phyloP scores from a whole-genome alignment of 2,113 vertebrate species.

The Herpailurus yagouaroundi region DNA sequence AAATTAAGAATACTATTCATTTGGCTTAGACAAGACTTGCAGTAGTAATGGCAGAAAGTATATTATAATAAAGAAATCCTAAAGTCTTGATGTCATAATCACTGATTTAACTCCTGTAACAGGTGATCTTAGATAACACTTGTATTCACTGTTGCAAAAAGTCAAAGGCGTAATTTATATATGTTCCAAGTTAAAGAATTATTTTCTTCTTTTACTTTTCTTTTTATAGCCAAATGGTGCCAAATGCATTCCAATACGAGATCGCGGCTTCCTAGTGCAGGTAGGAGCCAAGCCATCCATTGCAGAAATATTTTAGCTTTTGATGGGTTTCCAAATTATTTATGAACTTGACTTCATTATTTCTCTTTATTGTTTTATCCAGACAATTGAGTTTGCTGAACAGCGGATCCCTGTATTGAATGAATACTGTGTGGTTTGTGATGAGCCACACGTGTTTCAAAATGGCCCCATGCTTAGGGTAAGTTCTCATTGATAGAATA shows the following conservation, averaged over 20 bases:
- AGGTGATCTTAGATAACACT: neutral
- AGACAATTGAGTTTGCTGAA: conserved; percentile 95
- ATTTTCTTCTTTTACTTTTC: conserved; percentile 73
- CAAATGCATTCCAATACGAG: conserved; percentile 90
- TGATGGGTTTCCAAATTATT: conserved; percentile 60
- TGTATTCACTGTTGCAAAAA: neutral
- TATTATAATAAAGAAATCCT: neutral
- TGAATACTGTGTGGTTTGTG: conserved; percentile 95
- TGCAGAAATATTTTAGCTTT: neutral
- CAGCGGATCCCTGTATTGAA: conserved; percentile 94
- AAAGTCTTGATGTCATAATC: neutral
- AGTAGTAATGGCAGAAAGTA: neutral
- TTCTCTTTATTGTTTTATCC: conserved; percentile 74
- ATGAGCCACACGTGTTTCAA: conserved; percentile 94
- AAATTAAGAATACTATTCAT: neutral
- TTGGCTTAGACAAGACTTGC: neutral
- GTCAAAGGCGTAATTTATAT: neutral
- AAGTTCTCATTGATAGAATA: conserved; percentile 74
- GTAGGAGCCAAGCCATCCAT: conserved; percentile 78
- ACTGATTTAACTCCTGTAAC: neutral
- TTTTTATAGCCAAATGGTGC: conserved; percentile 90
- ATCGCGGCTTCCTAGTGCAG: conserved; percentile 94
- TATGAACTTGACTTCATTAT: conserved; percentile 52
- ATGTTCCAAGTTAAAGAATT: neutral
- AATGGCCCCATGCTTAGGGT: conserved; percentile 96